Evolutionary conservation across 1,140 invertebrate genomes (phyloP).

Genomic region (Polypedilum pembai): DNA sequence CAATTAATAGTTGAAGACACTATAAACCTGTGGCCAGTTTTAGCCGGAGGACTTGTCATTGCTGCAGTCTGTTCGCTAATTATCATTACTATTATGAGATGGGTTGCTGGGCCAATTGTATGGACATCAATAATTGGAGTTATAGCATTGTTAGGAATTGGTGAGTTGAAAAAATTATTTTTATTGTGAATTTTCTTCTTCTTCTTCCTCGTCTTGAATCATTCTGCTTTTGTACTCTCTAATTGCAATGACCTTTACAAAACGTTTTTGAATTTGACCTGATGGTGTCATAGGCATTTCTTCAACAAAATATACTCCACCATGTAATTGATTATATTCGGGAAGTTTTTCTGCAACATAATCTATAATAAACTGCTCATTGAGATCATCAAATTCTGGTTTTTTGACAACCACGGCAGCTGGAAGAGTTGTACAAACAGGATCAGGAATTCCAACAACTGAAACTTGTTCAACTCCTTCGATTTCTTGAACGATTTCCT

Average conservation of each 20-base stretch:
- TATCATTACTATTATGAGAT: constrained; percentile 83
- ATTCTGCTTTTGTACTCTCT: background rate
- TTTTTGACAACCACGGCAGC: constrained; percentile 16
- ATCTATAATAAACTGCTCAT: background rate
- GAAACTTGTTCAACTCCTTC: constrained; percentile 55
- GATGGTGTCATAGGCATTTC: constrained; percentile 53
- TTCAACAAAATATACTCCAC: constrained; percentile 51
- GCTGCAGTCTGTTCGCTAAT: constrained; percentile 69
- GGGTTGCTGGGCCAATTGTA: constrained; percentile 76
- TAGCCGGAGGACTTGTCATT: constrained; percentile 56
- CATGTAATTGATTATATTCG: background rate
- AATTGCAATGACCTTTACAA: constrained; percentile 26
- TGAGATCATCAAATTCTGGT: background rate
- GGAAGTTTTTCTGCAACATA: constrained; percentile 4
- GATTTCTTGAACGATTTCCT: constrained; percentile 51
- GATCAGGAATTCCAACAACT: constrained; percentile 55
- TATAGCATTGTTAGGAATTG: constrained; percentile 58
- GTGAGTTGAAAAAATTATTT: constrained; percentile 43
- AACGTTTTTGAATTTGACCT: constrained; percentile 51
- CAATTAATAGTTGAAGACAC: constrained; percentile 70
- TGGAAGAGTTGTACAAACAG: constrained; percentile 55
- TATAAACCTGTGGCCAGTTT: constrained; percentile 57
- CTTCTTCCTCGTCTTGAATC: too few species aligned
- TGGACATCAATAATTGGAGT: constrained; percentile 75
- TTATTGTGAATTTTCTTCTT: too few species aligned